These are phyloP conservation scores for Microcaecilia unicolor DNA, from an alignment of 2,797 vertebrate species.

Conservation along the genomic window DNA sequence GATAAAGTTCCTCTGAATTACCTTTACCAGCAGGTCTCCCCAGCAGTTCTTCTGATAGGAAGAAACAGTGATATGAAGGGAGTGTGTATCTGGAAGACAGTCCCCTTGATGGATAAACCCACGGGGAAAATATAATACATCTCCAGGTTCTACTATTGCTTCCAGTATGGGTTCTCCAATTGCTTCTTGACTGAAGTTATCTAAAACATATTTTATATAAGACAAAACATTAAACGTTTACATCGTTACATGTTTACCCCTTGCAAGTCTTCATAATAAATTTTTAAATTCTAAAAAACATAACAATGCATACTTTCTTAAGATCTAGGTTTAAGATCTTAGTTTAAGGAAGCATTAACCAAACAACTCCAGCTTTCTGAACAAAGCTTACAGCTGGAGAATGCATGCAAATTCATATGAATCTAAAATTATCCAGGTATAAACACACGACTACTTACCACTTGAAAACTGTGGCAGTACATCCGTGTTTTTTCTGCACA, in stretches of 20 bases:
- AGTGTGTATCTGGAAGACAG: slow-evolving; percentile 77
- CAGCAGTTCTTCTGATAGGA: slow-evolving; percentile 90
- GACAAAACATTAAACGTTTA: too few species aligned
- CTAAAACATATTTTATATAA: too few species aligned
- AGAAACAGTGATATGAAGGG: slow-evolving; percentile 88
- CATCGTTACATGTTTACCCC: neutral
- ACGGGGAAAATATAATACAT: slow-evolving; percentile 89
- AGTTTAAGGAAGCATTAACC: too few species aligned
- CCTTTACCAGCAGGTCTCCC: slow-evolving; percentile 80
- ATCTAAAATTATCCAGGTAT: neutral
- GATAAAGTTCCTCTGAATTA: too few species aligned
- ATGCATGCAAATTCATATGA: neutral
- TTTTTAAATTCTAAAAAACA: too few species aligned
- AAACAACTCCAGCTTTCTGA: too few species aligned
- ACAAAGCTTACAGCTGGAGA: too few species aligned
- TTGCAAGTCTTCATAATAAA: too few species aligned
- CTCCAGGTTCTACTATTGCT: slow-evolving; percentile 80
- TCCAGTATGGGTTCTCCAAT: slow-evolving; percentile 79
- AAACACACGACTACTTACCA: slow-evolving; percentile 46
- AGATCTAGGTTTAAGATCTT: too few species aligned
- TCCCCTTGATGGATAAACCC: slow-evolving; percentile 90
- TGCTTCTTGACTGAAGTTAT: slow-evolving; percentile 71
- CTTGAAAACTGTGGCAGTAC: slow-evolving; percentile 59
- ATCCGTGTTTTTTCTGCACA: slow-evolving; percentile 52
- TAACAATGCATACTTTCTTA: too few species aligned